These are phyloP conservation scores for Venustaconcha ellipsiformis DNA, from an alignment of 1,140 invertebrate genomes.

Conservation along the genomic window DNA sequence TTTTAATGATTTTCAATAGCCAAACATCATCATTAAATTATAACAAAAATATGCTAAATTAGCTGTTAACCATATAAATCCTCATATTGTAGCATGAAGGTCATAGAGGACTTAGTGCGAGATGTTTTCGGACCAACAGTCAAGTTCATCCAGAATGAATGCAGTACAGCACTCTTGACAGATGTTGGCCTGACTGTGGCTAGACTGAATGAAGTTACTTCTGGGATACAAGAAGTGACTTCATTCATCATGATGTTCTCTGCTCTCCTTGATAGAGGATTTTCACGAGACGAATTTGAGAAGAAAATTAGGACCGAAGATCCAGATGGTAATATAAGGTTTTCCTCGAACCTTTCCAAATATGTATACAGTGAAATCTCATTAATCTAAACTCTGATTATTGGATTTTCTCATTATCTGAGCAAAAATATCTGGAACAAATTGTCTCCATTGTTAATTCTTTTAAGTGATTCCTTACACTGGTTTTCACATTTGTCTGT, in stretches of 20 bases:
- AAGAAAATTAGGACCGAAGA: conserved; percentile 40
- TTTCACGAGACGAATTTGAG: conserved; percentile 57
- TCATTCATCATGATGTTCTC: conserved; percentile 60
- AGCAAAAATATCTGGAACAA: no score
- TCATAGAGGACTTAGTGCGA: conserved; percentile 56
- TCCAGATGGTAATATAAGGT: conserved; percentile 34
- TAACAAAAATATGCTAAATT: no score
- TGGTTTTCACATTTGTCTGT: no score
- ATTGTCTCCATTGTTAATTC: no score
- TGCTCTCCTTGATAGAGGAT: conserved; percentile 53
- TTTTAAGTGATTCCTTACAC: no score
- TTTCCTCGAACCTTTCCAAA: no score
- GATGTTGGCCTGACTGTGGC: conserved; percentile 40
- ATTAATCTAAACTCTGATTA: no score
- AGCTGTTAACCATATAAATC: no score
- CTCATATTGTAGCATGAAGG: conserved; percentile 50
- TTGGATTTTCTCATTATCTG: no score
- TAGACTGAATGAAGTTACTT: conserved; percentile 39
- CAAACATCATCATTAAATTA: no score
- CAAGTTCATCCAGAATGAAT: conserved; percentile 56
- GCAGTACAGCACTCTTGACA: conserved; percentile 46
- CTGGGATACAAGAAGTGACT: conserved; percentile 60
- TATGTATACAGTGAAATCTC: no score
- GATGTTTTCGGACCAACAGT: conserved; percentile 59
- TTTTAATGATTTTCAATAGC: no score